phyloP scores from a whole-genome alignment of 2,113 vertebrate genomes.

The Machaerirhynchus nigripectus region DNA sequence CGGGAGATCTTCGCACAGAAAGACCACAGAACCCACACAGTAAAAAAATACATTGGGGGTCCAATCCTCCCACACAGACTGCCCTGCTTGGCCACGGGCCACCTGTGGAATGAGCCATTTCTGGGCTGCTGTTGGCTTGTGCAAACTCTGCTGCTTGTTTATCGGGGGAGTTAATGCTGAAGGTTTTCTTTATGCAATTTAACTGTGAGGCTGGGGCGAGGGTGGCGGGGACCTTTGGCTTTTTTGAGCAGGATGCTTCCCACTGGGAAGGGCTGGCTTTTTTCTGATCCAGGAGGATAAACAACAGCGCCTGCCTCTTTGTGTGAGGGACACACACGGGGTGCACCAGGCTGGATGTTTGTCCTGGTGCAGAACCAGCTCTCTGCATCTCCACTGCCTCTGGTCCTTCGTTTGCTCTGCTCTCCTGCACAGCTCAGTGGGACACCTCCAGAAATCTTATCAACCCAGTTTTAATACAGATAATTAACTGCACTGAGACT shows the following conservation, averaged over 20 bases:
- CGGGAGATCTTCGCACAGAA: neutral
- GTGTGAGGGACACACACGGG: neutral
- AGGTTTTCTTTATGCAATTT: neutral
- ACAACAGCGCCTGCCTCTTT: neutral
- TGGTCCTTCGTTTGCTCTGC: slow-evolving; percentile 12
- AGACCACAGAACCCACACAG: neutral
- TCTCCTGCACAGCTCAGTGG: slow-evolving; percentile 38
- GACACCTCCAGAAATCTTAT: slow-evolving; percentile 56
- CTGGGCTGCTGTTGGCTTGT: neutral
- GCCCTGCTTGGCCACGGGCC: neutral
- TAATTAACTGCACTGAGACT: slow-evolving; percentile 65
- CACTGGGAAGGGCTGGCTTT: neutral
- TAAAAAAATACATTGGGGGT: neutral
- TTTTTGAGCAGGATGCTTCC: neutral
- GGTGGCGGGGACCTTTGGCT: neutral
- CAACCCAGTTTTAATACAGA: slow-evolving; percentile 42
- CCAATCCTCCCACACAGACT: neutral
- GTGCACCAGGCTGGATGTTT: neutral
- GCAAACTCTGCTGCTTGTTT: neutral
- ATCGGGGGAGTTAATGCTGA: fast-evolving
- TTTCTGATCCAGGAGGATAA: neutral
- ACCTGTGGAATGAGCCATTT: neutral
- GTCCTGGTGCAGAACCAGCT: neutral
- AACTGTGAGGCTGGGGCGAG: neutral
- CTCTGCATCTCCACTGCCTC: neutral